Percentiles rank a stretch among this genome's conserved stretches.
Conservation (phyloP, 2,113 vertebrate genomes). For the Ornithorhynchus anatinus region DNA sequence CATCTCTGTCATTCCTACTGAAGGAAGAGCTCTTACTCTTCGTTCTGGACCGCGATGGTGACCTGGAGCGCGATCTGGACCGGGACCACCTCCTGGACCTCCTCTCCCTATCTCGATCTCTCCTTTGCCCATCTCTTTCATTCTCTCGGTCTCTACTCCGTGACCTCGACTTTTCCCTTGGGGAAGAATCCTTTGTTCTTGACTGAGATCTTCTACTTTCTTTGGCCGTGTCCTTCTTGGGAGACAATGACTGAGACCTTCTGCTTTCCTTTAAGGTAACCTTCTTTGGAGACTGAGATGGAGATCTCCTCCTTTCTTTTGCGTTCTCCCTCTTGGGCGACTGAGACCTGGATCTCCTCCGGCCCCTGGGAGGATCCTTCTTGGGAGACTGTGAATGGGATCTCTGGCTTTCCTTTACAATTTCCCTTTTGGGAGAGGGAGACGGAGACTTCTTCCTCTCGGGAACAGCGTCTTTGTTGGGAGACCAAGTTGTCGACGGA, state of each 20-base stretch:
- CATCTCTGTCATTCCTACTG: constrained; percentile 74
- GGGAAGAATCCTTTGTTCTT: constrained; percentile 65
- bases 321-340: constrained; percentile 60
- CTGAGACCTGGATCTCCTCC: constrained; percentile 67
- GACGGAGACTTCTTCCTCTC: constrained; percentile 77
- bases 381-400: constrained; percentile 73
- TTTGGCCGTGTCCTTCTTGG: constrained; percentile 75
- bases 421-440: constrained; percentile 64
- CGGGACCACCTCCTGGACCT: constrained; percentile 79
- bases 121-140: constrained; percentile 75
- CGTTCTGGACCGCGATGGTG: constrained; percentile 77
- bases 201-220: constrained; percentile 71
- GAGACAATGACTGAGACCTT: constrained; percentile 78
- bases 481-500: constrained; percentile 91
- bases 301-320: constrained; percentile 60
- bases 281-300: constrained; percentile 68
- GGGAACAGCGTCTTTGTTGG: constrained; percentile 70
- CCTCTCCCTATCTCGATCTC: constrained; percentile 81
- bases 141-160: constrained; percentile 78
- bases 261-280: constrained; percentile 55
- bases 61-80: constrained; percentile 80
- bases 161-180: constrained; percentile 76
- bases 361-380: constrained; percentile 71
- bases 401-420: constrained; percentile 43
- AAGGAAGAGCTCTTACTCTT: constrained; percentile 76